phyloP scores from a whole-genome alignment of 2,888 invertebrate genomes.

The Dexiosoma caninum region DNA sequence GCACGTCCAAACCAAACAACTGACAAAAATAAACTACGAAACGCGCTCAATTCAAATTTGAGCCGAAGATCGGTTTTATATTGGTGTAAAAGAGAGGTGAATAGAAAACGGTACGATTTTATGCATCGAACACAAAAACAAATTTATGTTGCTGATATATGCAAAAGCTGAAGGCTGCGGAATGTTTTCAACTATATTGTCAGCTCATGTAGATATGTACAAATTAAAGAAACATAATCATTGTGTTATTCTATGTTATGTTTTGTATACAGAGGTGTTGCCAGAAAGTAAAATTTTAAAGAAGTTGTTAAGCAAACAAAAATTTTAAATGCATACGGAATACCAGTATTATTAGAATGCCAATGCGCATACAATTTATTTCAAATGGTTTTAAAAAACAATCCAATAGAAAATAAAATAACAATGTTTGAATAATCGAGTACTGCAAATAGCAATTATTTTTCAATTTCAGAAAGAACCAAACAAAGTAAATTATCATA shows the following conservation, averaged over 20 bases:
- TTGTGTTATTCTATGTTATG: neutral
- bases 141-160: slow-evolving; percentile 7
- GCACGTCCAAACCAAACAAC: slow-evolving; percentile 54
- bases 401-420: no score
- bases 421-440: no score
- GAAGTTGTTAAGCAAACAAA: no score
- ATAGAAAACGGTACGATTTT: slow-evolving; percentile 9
- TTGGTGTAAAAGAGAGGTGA: slow-evolving; percentile 37
- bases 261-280: neutral
- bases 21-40: slow-evolving; percentile 60
- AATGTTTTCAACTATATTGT: neutral
- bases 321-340: no score
- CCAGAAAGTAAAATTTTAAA: no score
- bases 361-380: no score
- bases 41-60: slow-evolving; percentile 59
- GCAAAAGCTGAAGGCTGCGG: slow-evolving; percentile 23
- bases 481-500: no score
- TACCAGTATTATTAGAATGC: no score
- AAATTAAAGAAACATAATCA: slow-evolving; percentile 1
- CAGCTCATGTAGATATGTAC: neutral
- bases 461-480: no score
- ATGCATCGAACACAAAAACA: slow-evolving; percentile 31
- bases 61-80: slow-evolving; percentile 49
- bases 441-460: no score
- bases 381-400: no score